These are phyloP conservation scores for Andricus quercusramuli DNA, from an alignment of 2,888 invertebrate genomes.

Conservation along the genomic window DNA sequence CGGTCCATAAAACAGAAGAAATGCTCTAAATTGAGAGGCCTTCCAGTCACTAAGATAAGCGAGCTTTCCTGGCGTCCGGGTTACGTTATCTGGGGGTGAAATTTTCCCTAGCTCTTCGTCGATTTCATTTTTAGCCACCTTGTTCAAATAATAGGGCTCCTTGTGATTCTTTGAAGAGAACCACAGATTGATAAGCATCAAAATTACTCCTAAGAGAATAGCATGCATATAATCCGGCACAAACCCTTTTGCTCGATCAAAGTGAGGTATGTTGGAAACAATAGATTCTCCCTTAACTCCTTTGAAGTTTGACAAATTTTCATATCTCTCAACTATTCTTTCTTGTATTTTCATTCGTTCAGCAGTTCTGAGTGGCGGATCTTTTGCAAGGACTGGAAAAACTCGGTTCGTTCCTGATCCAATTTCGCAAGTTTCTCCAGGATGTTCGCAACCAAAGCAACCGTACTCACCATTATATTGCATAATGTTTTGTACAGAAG, in stretches of 20 bases:
- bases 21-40: background rate
- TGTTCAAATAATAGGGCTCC: background rate
- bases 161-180: background rate
- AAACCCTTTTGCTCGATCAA: constrained; percentile 5
- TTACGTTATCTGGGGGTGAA: background rate
- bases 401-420: background rate
- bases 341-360: background rate
- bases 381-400: background rate
- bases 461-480: background rate
- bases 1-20: background rate
- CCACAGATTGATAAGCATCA: background rate
- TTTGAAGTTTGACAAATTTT: background rate
- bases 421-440: background rate
- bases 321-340: background rate
- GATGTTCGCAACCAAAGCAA: background rate
- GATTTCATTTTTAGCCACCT: background rate
- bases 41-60: background rate
- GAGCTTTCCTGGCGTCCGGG: background rate
- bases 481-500: no score
- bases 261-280: background rate
- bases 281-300: background rate
- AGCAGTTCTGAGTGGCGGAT: background rate
- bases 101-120: background rate
- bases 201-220: background rate
- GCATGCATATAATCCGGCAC: constrained; percentile 37